Evolutionary conservation across 1,140 invertebrate species (phyloP).

Genomic region (Nasonia vitripennis): DNA sequence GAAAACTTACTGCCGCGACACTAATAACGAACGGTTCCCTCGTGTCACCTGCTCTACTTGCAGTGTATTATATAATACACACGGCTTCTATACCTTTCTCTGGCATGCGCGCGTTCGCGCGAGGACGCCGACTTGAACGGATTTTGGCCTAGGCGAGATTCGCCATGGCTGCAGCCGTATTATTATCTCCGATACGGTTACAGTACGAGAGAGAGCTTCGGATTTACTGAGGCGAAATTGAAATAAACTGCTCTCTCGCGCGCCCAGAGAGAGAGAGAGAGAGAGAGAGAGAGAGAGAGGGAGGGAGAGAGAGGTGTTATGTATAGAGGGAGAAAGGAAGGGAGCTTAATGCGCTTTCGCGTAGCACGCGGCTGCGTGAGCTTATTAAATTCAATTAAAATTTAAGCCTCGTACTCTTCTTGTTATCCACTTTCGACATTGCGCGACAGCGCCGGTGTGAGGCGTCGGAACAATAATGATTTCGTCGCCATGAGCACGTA

Average conservation of each 20-base stretch:
- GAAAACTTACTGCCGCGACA: constrained; percentile 61
- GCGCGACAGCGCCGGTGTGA: background rate
- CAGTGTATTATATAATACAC: background rate
- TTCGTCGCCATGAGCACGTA: background rate
- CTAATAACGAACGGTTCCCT: constrained; percentile 66
- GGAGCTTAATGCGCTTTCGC: background rate
- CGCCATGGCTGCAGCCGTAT: background rate
- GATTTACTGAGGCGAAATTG: constrained; percentile 28
- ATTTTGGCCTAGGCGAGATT: constrained; percentile 31
- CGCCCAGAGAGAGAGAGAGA: too few relatives aligned
- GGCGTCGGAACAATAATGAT: constrained; percentile 10
- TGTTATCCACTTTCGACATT: background rate
- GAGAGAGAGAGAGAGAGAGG: too few relatives aligned
- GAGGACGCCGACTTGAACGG: background rate
- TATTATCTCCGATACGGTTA: constrained; percentile 22
- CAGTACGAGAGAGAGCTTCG: background rate
- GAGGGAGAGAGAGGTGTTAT: too few relatives aligned
- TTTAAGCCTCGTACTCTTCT: constrained; percentile 16
- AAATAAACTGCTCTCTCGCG: constrained; percentile 7
- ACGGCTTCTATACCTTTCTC: background rate
- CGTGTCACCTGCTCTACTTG: constrained; percentile 43
- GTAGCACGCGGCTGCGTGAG: background rate
- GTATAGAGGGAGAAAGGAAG: background rate
- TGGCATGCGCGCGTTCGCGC: background rate
- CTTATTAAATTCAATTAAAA: constrained; percentile 29